phyloP scores from a whole-genome alignment of 2,113 vertebrate genomes.

The Capreolus pygargus region DNA sequence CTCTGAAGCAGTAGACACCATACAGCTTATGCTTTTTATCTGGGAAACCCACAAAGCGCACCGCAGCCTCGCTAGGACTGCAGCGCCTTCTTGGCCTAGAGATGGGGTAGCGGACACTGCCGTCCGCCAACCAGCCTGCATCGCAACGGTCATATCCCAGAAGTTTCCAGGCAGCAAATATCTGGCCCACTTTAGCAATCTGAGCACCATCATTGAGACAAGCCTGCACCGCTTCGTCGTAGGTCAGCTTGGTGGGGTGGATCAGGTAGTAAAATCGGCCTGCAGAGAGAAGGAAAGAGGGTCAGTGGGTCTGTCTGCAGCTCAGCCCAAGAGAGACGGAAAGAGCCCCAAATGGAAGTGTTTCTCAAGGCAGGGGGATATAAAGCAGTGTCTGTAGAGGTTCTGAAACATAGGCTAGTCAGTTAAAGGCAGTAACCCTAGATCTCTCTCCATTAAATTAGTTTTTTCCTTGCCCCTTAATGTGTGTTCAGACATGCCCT shows the following conservation, averaged over 20 bases:
- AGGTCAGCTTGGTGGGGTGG: slow-evolving; percentile 90
- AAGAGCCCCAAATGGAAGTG: not conserved
- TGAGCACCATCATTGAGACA: slow-evolving; percentile 89
- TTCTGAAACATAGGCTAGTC: not conserved
- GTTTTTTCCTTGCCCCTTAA: not conserved
- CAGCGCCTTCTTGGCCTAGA: slow-evolving; percentile 92
- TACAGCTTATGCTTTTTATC: slow-evolving; percentile 93
- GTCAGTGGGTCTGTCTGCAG: not conserved
- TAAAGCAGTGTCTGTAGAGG: not conserved
- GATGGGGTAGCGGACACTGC: slow-evolving; percentile 97
- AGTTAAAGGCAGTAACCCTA: not conserved
- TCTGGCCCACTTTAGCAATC: slow-evolving; percentile 95
- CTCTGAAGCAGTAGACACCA: slow-evolving; percentile 94
- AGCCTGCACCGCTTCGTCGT: slow-evolving; percentile 88
- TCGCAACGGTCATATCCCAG: slow-evolving; percentile 94
- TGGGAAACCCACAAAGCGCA: slow-evolving; percentile 93
- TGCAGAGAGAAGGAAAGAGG: slow-evolving; percentile 63
- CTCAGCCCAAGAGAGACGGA: too few relatives aligned
- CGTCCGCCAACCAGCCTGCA: slow-evolving; percentile 94
- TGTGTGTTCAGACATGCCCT: slow-evolving; percentile 39
- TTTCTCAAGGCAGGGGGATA: accelerated
- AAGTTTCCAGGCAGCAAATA: slow-evolving; percentile 95
- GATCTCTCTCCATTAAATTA: not conserved
- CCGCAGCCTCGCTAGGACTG: slow-evolving; percentile 93
- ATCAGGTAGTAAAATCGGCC: slow-evolving; percentile 93